Evolutionary conservation across 2,888 invertebrate species (phyloP).

Genomic region (Pterobdella sp.): DNA sequence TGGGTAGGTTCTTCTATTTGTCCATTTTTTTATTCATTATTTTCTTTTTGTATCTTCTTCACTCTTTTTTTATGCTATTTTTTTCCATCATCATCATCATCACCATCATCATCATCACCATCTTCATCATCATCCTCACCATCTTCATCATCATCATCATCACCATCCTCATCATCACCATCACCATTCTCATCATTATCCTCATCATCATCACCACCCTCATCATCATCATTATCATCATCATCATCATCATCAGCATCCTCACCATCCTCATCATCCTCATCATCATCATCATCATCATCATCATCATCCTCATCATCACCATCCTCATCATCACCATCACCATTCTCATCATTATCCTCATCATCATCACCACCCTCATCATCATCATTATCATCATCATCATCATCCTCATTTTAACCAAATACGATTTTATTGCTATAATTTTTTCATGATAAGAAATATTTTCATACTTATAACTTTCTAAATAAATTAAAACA

Average conservation of each 20-base stretch:
- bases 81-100: not conserved
- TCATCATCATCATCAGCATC: not conserved
- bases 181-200: not conserved
- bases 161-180: not conserved
- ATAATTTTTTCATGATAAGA: too few relatives aligned
- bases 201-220: not conserved
- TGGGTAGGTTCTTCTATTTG: conserved; percentile 26
- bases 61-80: not conserved
- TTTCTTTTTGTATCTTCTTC: not conserved
- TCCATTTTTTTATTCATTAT: not conserved
- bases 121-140: not conserved
- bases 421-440: too few relatives aligned
- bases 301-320: not conserved
- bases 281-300: not conserved
- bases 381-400: not conserved
- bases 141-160: not conserved
- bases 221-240: not conserved
- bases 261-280: not conserved
- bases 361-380: not conserved
- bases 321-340: not conserved
- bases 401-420: too few relatives aligned
- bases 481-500: too few relatives aligned
- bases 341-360: not conserved
- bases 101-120: not conserved
- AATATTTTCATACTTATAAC: too few relatives aligned